Evolutionary conservation across 2,113 vertebrate genomes (phyloP), one percentile per base, ranked within the genome.

Genomic region (Nesogale talazaci): DNA sequence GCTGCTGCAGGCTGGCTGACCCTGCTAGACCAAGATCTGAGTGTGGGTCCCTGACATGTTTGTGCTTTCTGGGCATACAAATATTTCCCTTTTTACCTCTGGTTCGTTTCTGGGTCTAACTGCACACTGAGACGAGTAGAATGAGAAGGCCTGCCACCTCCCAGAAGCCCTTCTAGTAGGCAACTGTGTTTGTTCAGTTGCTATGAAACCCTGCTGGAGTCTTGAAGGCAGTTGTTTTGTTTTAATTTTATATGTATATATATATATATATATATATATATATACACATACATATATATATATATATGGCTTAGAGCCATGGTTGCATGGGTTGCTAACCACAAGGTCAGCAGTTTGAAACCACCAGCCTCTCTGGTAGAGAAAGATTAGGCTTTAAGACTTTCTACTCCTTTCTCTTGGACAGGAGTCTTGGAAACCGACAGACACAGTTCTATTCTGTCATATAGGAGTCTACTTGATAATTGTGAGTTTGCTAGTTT

Each of bases 111-210:
- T 31, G 61, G 36, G 72, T 52, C 17, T 15, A 1, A 34, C 31
- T 70, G 31, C 31, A 19, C 16, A 20, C 69, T 70, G 69, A 16
- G 69, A 19, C 70, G 22, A 19, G 34, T 36, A 34, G 70, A 34
- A 36, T 17, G 70, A 27, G 34, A 20, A 5, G 22, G 19, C 34
- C 70, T 22, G 34, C 4, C 11, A 7, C 57, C 22, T 2, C 56
- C 11, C 34, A 19, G 29, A 74, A 75, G 89, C 40, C 74, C 38
- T 16, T 63, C 78, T 81, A 70, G 52, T 93, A 88, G 80, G 94
- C 90, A 92, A 93, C 52, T n/a, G 94, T 83, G 92, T 93, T 92
- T 93, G 93, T 93, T 93, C 76, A 22, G 96, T 95, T 96, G 96
- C 96, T 96, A 90, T 76, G 83, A 84, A 88, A 94, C 76, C 29